These are phyloP conservation scores for Meliscaeva auricollis DNA, from an alignment of 2,888 invertebrate species.

Conservation along the genomic window DNA sequence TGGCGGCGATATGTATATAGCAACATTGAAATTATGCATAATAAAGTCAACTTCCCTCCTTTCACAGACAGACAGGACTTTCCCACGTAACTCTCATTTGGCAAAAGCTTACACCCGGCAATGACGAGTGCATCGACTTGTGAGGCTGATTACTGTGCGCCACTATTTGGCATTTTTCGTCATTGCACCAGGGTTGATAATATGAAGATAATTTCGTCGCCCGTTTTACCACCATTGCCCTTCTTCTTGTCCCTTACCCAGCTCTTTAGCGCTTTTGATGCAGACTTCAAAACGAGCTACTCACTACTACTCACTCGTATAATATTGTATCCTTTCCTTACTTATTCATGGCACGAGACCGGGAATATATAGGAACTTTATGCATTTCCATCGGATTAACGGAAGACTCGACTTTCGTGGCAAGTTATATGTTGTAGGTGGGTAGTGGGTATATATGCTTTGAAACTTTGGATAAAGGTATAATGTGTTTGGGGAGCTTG, in stretches of 20 bases:
- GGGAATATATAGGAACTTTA: slow-evolving; percentile 71
- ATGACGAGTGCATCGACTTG: slow-evolving; percentile 83
- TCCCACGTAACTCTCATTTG: slow-evolving; percentile 75
- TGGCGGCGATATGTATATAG: slow-evolving; percentile 32
- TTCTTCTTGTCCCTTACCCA: neutral
- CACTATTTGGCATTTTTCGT: slow-evolving; percentile 71
- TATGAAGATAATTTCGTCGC: slow-evolving; percentile 75
- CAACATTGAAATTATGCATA: slow-evolving; percentile 74
- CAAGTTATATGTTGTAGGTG: neutral
- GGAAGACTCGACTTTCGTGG: slow-evolving; percentile 57
- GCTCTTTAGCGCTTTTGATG: neutral
- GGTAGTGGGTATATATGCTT: neutral
- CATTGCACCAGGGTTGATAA: slow-evolving; percentile 72
- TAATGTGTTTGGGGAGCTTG: slow-evolving; percentile 44
- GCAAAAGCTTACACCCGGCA: slow-evolving; percentile 64
- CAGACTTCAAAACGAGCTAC: slow-evolving; percentile 47
- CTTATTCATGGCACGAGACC: slow-evolving; percentile 77
- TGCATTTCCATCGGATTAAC: slow-evolving; percentile 77
- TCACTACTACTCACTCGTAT: neutral
- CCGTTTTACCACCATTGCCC: slow-evolving; percentile 40
- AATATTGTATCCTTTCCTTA: slow-evolving; percentile 64
- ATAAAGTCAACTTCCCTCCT: slow-evolving; percentile 50
- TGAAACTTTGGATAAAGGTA: slow-evolving; percentile 18
- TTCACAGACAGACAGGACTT: slow-evolving; percentile 68
- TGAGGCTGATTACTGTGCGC: slow-evolving; percentile 76